These are phyloP conservation scores for Thomomys bottae DNA, from an alignment of 2,113 vertebrate genomes.

Conservation along the genomic window DNA sequence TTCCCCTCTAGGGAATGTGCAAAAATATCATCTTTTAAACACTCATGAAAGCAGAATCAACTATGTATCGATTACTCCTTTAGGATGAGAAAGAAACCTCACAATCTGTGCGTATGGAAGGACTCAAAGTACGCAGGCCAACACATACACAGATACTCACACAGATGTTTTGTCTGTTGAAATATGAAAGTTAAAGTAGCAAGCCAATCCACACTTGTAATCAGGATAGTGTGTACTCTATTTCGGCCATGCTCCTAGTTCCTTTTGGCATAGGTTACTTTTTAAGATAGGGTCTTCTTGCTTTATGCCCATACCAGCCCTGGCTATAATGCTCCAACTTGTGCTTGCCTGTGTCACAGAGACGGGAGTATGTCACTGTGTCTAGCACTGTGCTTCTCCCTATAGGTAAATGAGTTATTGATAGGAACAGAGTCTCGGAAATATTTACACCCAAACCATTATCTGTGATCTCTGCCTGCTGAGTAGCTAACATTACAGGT, in stretches of 20 bases:
- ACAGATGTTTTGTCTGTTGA: neutral
- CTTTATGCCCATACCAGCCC: too few relatives aligned
- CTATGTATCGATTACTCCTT: neutral
- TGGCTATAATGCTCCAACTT: too few relatives aligned
- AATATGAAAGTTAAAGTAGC: neutral
- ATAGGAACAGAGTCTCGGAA: too few relatives aligned
- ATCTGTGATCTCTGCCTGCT: too few relatives aligned
- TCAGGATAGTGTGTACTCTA: too few relatives aligned
- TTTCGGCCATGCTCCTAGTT: neutral
- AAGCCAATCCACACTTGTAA: neutral
- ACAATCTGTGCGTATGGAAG: neutral
- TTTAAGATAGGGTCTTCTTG: too few relatives aligned
- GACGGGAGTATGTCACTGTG: too few relatives aligned
- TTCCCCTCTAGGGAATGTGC: neutral
- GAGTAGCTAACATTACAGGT: neutral
- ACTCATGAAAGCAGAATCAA: slow-evolving; percentile 2
- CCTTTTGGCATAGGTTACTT: neutral
- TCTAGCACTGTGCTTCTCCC: too few relatives aligned
- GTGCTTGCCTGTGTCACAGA: too few relatives aligned
- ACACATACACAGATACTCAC: neutral
- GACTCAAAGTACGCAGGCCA: neutral
- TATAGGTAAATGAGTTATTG: too few relatives aligned
- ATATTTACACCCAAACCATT: too few relatives aligned
- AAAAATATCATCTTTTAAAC: slow-evolving; percentile 35
- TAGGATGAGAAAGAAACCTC: slow-evolving; percentile 7